Evolutionary conservation across 2,113 vertebrate genomes (phyloP).

Genomic region (Seriola rivoliana): DNA sequence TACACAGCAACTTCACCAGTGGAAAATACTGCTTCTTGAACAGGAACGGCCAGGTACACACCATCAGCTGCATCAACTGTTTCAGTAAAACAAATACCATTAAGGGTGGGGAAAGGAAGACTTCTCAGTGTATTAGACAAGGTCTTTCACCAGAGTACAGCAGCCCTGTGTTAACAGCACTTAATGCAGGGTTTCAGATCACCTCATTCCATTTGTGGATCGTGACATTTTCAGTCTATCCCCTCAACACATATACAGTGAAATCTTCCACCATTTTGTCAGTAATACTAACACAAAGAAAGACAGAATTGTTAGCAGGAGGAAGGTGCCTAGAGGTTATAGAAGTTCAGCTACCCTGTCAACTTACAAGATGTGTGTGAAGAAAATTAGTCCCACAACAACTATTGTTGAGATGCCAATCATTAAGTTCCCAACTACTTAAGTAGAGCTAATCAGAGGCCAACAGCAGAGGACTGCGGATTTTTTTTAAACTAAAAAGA

Average conservation of each 20-base stretch:
- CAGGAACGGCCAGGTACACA: not conserved
- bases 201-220: constrained; percentile 2
- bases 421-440: constrained; percentile 38
- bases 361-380: constrained; percentile 36
- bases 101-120: not conserved
- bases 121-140: not conserved
- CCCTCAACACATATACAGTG: not conserved
- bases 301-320: constrained; percentile 14
- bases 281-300: not conserved
- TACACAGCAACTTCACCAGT: constrained; percentile 11
- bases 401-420: constrained; percentile 45
- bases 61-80: not conserved
- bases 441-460: constrained; percentile 44
- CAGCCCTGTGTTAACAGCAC: not conserved
- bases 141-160: not conserved
- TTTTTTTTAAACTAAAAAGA: not conserved
- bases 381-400: constrained; percentile 47
- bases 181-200: not conserved
- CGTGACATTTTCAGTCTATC: constrained; percentile 14
- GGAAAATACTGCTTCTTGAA: not conserved
- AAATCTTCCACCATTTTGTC: constrained; percentile 16
- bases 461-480: constrained; percentile 22
- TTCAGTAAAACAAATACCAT: not conserved
- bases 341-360: constrained; percentile 33
- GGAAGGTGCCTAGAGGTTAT: constrained; percentile 45